These are phyloP conservation scores for Dromaius novaehollandiae DNA, from an alignment of 2,113 vertebrate genomes.

Conservation along the genomic window DNA sequence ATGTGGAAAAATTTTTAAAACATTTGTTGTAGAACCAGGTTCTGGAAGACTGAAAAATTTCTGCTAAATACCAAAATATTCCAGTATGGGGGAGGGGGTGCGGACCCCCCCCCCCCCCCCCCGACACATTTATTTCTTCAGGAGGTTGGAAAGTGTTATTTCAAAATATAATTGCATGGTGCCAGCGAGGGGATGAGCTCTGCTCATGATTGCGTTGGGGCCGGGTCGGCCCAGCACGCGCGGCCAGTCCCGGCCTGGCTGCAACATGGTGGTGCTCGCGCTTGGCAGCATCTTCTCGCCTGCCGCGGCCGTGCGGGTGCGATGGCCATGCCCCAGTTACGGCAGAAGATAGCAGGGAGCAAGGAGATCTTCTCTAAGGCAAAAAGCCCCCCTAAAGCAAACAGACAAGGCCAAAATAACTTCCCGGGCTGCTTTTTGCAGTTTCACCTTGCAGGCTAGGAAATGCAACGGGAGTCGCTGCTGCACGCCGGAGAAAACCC, in stretches of 20 bases:
- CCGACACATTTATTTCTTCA: background rate
- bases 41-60: background rate
- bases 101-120: background rate
- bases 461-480: background rate
- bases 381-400: background rate
- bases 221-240: too few relatives aligned
- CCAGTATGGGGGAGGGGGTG: background rate
- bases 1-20: constrained; percentile 36
- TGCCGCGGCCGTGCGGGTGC: too few relatives aligned
- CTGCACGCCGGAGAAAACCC: accelerated
- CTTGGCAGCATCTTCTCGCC: too few relatives aligned
- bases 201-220: background rate
- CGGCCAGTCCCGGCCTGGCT: too few relatives aligned
- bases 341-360: accelerated
- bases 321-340: too few relatives aligned
- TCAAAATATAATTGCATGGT: accelerated
- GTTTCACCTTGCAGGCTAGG: background rate
- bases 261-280: too few relatives aligned
- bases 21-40: constrained; percentile 24
- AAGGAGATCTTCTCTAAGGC: background rate
- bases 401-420: background rate
- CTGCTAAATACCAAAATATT: background rate
- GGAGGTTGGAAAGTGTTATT: background rate
- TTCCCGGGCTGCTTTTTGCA: background rate
- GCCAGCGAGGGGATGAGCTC: background rate